These are phyloP conservation scores for Ceyx erithaca DNA, from an alignment of 2,797 vertebrate genomes.

Conservation along the genomic window DNA sequence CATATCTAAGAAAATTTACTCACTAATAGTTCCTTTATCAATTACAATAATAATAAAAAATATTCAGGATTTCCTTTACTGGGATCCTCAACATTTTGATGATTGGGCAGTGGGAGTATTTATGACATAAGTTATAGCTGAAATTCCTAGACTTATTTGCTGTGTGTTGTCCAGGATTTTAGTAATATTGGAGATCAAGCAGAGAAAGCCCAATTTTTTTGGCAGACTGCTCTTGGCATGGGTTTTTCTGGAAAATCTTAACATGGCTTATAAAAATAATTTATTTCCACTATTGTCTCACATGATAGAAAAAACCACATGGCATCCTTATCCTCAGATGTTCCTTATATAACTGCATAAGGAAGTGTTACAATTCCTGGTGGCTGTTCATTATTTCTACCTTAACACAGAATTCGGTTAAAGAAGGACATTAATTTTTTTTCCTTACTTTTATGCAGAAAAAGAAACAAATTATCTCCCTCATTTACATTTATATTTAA, in stretches of 20 bases:
- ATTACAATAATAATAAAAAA: background rate
- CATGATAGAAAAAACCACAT: background rate
- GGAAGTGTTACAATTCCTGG: background rate
- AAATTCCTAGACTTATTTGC: slow-evolving; percentile 25
- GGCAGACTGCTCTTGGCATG: slow-evolving; percentile 44
- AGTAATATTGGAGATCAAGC: slow-evolving; percentile 27
- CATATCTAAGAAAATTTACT: background rate
- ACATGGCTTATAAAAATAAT: slow-evolving; percentile 46
- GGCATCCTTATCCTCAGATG: background rate
- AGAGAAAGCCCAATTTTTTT: slow-evolving; percentile 28
- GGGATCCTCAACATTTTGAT: background rate
- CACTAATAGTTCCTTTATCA: background rate
- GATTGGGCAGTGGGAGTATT: background rate
- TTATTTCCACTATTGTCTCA: slow-evolving; percentile 26
- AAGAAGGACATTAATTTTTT: background rate
- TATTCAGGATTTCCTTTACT: background rate
- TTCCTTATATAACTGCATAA: background rate
- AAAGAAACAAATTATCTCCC: background rate
- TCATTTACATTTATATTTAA: slow-evolving; percentile 46
- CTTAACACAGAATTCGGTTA: background rate
- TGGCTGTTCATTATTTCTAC: slow-evolving; percentile 2
- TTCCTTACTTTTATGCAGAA: background rate
- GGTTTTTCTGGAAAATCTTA: slow-evolving; percentile 46
- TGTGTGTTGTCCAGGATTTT: slow-evolving; percentile 32
- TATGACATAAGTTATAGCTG: background rate